A percentile compares a stretch with the other conserved stretches of the same genome.
phyloP scores from a whole-genome alignment of 2,113 vertebrate genomes.

The Ameiurus melas region DNA sequence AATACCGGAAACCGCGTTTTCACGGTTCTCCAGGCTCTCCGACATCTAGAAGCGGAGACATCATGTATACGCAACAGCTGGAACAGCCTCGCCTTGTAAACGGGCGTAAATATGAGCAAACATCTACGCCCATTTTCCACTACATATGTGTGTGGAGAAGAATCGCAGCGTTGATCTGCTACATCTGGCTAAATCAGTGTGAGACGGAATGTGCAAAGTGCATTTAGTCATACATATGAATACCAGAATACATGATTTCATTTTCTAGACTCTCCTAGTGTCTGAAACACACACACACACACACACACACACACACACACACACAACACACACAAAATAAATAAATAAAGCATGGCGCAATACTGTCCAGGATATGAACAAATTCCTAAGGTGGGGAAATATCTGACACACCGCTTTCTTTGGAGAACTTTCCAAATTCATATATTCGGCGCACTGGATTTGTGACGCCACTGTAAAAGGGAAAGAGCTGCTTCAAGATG shows the following conservation, averaged over 20 bases:
- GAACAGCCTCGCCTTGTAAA: not conserved
- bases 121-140: too few relatives aligned
- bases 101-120: too few relatives aligned
- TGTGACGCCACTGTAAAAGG: not conserved
- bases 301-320: too few relatives aligned
- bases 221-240: not conserved
- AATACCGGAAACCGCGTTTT: not conserved
- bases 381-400: not conserved
- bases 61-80: not conserved
- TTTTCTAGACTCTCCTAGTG: not conserved
- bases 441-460: not conserved
- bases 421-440: not conserved
- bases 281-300: not conserved
- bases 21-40: not conserved
- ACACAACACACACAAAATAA: too few relatives aligned
- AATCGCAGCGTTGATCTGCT: not conserved
- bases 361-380: not conserved
- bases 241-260: not conserved
- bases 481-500: slow-evolving; percentile 62
- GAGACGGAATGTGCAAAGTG: not conserved
- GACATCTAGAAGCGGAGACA: not conserved
- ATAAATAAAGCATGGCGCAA: not conserved
- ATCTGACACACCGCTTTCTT: not conserved
- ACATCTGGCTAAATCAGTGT: too few relatives aligned
- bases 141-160: not conserved